phyloP scores from a whole-genome alignment of 2,888 invertebrate species.

The Trichacis sp. region DNA sequence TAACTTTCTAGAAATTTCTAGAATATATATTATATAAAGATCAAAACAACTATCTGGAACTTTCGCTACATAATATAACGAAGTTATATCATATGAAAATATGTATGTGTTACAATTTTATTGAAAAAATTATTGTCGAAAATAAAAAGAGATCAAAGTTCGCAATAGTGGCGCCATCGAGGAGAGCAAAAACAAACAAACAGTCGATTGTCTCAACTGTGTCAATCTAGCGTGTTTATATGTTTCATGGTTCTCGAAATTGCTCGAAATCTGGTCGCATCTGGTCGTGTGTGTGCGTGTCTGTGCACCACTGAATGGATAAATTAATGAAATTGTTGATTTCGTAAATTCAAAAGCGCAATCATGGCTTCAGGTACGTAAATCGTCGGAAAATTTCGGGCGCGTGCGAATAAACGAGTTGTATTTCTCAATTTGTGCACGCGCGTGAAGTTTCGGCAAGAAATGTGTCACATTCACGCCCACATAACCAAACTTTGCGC shows the following conservation, averaged over 20 bases:
- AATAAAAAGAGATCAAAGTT: too few relatives aligned
- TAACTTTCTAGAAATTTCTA: too few relatives aligned
- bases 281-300: too few relatives aligned
- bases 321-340: constrained; percentile 43
- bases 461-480: constrained; percentile 28
- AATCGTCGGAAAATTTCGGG: neutral
- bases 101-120: too few relatives aligned
- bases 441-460: neutral
- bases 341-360: constrained; percentile 47
- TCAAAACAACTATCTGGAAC: too few relatives aligned
- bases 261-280: neutral
- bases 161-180: too few relatives aligned
- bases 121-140: too few relatives aligned
- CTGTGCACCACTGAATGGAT: constrained; percentile 28
- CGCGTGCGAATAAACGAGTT: neutral
- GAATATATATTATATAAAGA: too few relatives aligned
- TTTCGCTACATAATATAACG: too few relatives aligned
- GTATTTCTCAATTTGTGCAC: neutral
- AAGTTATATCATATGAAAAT: too few relatives aligned
- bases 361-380: constrained; percentile 62
- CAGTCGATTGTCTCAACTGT: too few relatives aligned
- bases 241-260: neutral
- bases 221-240: neutral
- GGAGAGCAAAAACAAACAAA: too few relatives aligned
- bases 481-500: constrained; percentile 60